phyloP scores from a whole-genome alignment of 1,140 invertebrate species.

The Pteromalus puparum region DNA sequence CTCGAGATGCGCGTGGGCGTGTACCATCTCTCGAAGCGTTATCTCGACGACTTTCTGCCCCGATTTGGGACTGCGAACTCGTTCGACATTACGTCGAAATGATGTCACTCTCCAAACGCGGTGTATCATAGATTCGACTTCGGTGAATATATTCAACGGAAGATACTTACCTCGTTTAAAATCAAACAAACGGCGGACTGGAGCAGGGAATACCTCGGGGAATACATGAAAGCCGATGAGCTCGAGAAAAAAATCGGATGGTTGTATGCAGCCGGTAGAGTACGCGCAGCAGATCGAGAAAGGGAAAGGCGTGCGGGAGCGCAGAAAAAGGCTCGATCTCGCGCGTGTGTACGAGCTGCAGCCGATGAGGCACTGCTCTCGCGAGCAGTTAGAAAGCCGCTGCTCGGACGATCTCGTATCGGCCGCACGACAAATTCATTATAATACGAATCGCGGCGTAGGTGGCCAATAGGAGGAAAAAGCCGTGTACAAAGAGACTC shows the following conservation, averaged over 20 bases:
- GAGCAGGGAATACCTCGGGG: background rate
- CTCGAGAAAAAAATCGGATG: background rate
- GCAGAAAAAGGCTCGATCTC: background rate
- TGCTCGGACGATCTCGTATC: no score
- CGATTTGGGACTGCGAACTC: background rate
- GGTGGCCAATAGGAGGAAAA: background rate
- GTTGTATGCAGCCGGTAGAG: background rate
- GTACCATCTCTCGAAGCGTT: background rate
- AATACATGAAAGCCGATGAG: background rate
- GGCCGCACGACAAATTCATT: slow-evolving; percentile 12
- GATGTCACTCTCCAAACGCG: no score
- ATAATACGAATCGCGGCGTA: background rate
- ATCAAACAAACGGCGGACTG: no score
- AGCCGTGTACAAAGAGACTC: background rate
- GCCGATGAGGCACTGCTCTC: background rate
- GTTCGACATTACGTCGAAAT: no score
- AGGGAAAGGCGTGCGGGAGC: background rate
- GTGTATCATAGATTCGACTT: no score
- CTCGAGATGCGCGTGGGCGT: background rate
- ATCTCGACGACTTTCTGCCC: background rate
- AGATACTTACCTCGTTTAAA: no score
- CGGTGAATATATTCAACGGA: no score
- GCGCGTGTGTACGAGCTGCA: background rate
- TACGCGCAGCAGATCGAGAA: background rate
- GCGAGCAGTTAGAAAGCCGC: background rate